Evolutionary conservation across 2,888 invertebrate species (phyloP).

Genomic region (Rhimphoctona megacephalus): DNA sequence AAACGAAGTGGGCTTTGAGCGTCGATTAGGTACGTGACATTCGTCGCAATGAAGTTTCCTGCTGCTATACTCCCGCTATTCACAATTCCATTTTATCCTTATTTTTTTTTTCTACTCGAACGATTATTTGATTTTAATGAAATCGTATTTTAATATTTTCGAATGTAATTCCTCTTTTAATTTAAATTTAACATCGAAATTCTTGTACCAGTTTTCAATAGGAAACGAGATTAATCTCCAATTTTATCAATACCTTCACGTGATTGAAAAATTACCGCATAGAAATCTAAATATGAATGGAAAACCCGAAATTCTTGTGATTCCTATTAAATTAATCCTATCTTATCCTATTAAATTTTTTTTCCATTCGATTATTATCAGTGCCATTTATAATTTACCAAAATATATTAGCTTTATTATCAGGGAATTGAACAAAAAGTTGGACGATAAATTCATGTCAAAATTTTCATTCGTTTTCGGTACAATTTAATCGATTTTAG

Average conservation of each 20-base stretch:
- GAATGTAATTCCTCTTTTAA: background rate
- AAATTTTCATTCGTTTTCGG: no score
- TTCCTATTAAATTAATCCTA: no score
- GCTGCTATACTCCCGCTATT: constrained; percentile 35
- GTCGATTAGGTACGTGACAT: constrained; percentile 67
- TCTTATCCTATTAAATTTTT: no score
- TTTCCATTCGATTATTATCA: no score
- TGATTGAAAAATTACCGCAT: no score
- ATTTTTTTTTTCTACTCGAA: background rate
- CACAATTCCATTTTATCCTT: constrained; percentile 25
- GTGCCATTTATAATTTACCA: no score
- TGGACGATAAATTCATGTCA: no score
- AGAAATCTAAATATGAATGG: no score
- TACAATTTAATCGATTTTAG: no score
- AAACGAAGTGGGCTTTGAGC: constrained; percentile 64
- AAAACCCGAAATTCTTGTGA: no score
- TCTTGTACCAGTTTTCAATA: background rate
- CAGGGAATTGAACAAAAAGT: no score
- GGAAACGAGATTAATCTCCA: background rate
- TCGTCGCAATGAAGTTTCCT: constrained; percentile 59
- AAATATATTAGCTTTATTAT: no score
- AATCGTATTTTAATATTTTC: background rate
- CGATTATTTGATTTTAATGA: background rate
- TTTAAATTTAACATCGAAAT: background rate
- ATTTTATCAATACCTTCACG: background rate